Base-by-base conservation (phyloP, 2,888 invertebrate species). In the Lithophane semibrunnea region DNA sequence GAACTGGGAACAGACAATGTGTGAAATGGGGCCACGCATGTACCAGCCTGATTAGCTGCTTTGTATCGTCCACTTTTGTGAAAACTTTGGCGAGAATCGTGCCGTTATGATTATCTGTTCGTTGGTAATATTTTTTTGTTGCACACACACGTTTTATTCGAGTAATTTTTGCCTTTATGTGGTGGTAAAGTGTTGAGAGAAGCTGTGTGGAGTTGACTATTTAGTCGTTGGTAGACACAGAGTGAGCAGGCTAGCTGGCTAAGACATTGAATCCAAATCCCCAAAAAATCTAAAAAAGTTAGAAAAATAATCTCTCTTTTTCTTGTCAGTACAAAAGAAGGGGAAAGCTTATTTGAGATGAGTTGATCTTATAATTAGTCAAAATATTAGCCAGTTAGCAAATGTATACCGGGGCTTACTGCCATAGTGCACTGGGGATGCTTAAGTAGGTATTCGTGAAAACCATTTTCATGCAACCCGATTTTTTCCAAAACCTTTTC, bases 1-100 rank as follows among this genome's bases (percentile, higher is more conserved):
- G 91, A 88, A 89, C 94, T 95, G 96, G 88, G 91, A 87, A 89
- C 94, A 95, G 95, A 96, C 96, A 96, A 94, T 96, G 96, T 95
- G 92, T 91, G 93, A 94, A 96, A 96, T 92, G 94, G 92, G 96
- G 96, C 95, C 96, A 96, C 95, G 94, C 94, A 95, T 94, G 94
- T 93, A 94, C 93, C 92, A 92, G 93, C 91, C 92, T 96, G 96
- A 96, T 96, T 96, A 94, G 94, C 90, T 91, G 92, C 93, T 94
- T 94, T 94, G 94, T 93, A 89, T 84, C 94, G 92, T 93, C 92
- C 93, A 94, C 94, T 94, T 94, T 94, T 94, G 94, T 89, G 82
- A 86, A 84, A 91, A 90, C 90, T 91, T 91, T 88, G 91, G 89
- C 83, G 84, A 84, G 88, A 85, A 88, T 87, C 89, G 90, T 85